These are phyloP conservation scores for Bembecia ichneumoniformis DNA, from an alignment of 2,888 invertebrate genomes.

Conservation along the genomic window DNA sequence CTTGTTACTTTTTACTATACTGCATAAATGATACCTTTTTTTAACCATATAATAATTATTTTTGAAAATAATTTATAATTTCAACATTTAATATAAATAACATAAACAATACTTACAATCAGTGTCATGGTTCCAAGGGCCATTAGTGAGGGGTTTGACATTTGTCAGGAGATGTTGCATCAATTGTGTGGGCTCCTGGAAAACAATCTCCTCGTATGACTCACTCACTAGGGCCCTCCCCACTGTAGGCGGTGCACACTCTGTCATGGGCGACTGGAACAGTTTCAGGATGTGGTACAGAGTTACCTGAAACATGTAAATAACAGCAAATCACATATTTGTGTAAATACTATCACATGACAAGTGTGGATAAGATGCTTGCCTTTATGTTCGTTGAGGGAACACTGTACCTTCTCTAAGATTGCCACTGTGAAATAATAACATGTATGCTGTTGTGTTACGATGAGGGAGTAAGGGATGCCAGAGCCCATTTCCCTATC, in stretches of 20 bases:
- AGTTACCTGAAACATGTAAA: constrained; percentile 80
- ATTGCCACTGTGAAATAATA: no score
- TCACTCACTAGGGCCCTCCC: constrained; percentile 87
- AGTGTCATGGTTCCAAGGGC: constrained; percentile 86
- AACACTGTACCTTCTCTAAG: no score
- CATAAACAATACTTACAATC: constrained; percentile 77
- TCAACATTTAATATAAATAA: no score
- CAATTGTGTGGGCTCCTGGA: constrained; percentile 89
- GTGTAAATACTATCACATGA: constrained; percentile 6
- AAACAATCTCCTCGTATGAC: constrained; percentile 96
- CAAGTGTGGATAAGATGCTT: background rate
- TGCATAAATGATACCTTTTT: no score
- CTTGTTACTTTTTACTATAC: no score
- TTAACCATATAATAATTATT: no score
- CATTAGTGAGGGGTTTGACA: constrained; percentile 80
- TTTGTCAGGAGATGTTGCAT: constrained; percentile 91
- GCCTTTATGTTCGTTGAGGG: no score
- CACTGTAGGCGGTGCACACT: constrained; percentile 47
- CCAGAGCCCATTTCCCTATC: no score
- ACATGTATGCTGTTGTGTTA: no score
- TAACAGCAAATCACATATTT: background rate
- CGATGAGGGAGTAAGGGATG: no score
- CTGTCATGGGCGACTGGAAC: constrained; percentile 83
- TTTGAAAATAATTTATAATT: no score
- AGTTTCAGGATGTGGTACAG: constrained; percentile 95